These are phyloP conservation scores for Neoseiulus cucumeris DNA, from an alignment of 1,140 invertebrate species.

Conservation along the genomic window DNA sequence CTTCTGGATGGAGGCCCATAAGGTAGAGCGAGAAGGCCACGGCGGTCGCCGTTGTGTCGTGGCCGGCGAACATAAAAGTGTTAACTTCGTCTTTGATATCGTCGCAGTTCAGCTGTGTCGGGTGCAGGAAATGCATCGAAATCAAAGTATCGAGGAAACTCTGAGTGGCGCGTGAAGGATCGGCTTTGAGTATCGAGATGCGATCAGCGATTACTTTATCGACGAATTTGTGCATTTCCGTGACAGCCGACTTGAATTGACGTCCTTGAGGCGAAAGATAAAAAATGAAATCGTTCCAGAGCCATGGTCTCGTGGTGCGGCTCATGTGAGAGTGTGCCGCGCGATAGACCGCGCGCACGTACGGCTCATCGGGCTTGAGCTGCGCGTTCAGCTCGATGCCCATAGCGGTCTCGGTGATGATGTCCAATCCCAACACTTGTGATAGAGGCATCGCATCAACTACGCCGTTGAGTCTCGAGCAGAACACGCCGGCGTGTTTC, in stretches of 20 bases:
- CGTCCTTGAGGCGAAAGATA: constrained; percentile 12
- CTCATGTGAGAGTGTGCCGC: not conserved
- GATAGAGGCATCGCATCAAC: not conserved
- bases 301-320: constrained; percentile 12
- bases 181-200: constrained; percentile 4
- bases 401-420: constrained; percentile 56
- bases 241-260: constrained; percentile 14
- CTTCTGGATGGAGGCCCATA: constrained; percentile 25
- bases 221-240: constrained; percentile 7
- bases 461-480: not conserved
- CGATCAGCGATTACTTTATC: not conserved
- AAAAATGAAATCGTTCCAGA: constrained; percentile 17
- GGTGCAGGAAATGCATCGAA: not conserved
- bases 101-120: constrained; percentile 29
- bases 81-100: constrained; percentile 56
- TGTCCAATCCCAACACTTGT: not conserved
- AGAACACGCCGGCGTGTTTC: not conserved
- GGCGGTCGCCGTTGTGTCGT: constrained; percentile 61
- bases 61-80: constrained; percentile 86
- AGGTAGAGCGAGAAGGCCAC: constrained; percentile 24
- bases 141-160: constrained; percentile 1
- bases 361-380: constrained; percentile 42
- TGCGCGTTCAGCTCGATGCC: constrained; percentile 49
- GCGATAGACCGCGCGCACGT: constrained; percentile 38
- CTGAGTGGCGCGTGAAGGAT: not conserved